Percentiles rank a stretch among this genome's conserved stretches.
phyloP scores from a whole-genome alignment of 1,140 invertebrate genomes.

The Lethocerus indicus region DNA sequence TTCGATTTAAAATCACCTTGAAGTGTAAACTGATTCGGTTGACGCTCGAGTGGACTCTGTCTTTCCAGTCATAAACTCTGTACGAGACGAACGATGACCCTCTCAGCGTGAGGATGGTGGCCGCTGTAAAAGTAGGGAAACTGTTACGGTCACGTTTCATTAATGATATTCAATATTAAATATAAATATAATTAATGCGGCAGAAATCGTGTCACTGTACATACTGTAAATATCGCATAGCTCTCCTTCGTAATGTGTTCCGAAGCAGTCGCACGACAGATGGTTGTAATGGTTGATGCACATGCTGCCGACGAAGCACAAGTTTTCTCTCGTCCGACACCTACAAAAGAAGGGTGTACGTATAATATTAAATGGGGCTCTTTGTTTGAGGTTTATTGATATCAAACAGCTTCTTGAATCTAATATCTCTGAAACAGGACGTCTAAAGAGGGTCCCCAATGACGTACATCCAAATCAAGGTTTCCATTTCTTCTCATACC shows the following conservation, averaged over 20 bases:
- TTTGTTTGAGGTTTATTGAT: too few relatives aligned
- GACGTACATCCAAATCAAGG: too few relatives aligned
- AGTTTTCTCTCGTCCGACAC: slow-evolving; percentile 56
- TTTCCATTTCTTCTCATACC: too few relatives aligned
- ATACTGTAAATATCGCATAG: slow-evolving; percentile 79
- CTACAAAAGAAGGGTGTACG: slow-evolving; percentile 23
- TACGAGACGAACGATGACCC: slow-evolving; percentile 87
- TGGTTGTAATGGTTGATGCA: slow-evolving; percentile 82
- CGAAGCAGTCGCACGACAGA: slow-evolving; percentile 78
- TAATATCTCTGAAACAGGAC: too few relatives aligned
- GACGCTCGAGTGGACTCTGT: slow-evolving; percentile 69
- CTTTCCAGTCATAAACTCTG: slow-evolving; percentile 81
- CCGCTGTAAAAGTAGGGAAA: slow-evolving; percentile 35
- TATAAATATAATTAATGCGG: not conserved
- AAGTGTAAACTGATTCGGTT: slow-evolving; percentile 77
- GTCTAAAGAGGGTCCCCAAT: too few relatives aligned
- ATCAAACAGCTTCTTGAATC: too few relatives aligned
- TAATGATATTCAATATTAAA: not conserved
- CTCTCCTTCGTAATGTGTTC: slow-evolving; percentile 75
- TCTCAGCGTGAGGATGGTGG: slow-evolving; percentile 67
- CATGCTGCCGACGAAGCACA: slow-evolving; percentile 63
- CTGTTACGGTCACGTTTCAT: not conserved
- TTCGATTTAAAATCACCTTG: slow-evolving; percentile 57
- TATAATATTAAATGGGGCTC: too few relatives aligned
- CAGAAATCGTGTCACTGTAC: slow-evolving; percentile 21